phyloP scores from a whole-genome alignment of 2,113 vertebrate genomes.

The Odocoileus virginianus region DNA sequence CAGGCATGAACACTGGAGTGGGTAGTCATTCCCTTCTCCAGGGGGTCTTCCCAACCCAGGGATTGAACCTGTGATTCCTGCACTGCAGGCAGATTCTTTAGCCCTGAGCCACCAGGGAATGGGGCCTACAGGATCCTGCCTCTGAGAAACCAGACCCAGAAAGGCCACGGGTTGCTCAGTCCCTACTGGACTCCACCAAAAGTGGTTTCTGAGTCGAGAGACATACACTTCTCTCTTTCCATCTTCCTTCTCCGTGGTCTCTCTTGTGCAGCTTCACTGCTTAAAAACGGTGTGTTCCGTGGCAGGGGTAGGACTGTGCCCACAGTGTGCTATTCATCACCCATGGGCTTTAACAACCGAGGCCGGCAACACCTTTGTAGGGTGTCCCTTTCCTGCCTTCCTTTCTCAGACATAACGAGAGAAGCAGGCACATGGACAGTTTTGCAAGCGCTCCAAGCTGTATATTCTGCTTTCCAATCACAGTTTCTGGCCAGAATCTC shows the following conservation, averaged over 20 bases:
- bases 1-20: not conserved
- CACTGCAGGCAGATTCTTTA: not conserved
- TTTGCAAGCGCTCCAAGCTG: not conserved
- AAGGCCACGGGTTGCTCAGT: not conserved
- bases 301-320: not conserved
- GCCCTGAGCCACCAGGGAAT: not conserved
- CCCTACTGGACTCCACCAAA: not conserved
- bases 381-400: not conserved
- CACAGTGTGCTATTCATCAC: not conserved
- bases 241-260: not conserved
- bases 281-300: not conserved
- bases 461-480: not conserved
- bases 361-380: not conserved
- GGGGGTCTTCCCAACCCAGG: not conserved
- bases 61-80: not conserved
- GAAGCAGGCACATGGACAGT: not conserved
- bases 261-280: not conserved
- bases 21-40: not conserved
- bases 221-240: not conserved
- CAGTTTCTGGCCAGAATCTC: not conserved
- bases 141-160: not conserved
- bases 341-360: not conserved
- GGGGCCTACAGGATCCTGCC: not conserved
- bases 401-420: not conserved
- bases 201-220: not conserved